Evolutionary conservation across 2,888 invertebrate genomes (phyloP).

Genomic region (Smittia aterrima): DNA sequence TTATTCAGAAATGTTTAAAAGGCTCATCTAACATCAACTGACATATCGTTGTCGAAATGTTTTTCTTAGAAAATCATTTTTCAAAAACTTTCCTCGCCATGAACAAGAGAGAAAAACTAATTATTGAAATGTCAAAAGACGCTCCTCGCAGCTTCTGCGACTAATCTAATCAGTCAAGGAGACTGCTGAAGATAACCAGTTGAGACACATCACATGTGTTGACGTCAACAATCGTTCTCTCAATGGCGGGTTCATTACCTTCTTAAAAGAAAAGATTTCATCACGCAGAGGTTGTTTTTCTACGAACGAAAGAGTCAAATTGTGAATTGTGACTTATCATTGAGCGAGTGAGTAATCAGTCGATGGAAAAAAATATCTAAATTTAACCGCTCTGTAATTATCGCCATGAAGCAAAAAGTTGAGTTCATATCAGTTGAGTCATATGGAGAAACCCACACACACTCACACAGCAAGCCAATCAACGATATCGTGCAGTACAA

Average conservation of each 20-base stretch:
- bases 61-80: background rate
- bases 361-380: background rate
- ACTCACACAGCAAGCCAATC: background rate
- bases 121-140: slow-evolving; percentile 34
- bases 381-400: slow-evolving; percentile 22
- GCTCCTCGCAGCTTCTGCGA: background rate
- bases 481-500: slow-evolving; percentile 18
- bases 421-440: slow-evolving; percentile 29
- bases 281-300: slow-evolving; percentile 13
- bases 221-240: slow-evolving; percentile 34
- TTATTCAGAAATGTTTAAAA: background rate
- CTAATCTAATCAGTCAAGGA: slow-evolving; percentile 34
- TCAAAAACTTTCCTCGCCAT: background rate
- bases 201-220: slow-evolving; percentile 10
- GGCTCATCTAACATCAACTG: background rate
- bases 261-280: slow-evolving; percentile 13
- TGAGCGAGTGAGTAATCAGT: background rate
- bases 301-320: background rate
- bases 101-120: slow-evolving; percentile 15
- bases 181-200: slow-evolving; percentile 27
- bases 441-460: slow-evolving; percentile 28
- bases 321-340: slow-evolving; percentile 15
- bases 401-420: background rate
- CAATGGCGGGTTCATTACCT: slow-evolving; percentile 40
- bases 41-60: background rate